Base-by-base conservation (phyloP, 2,888 invertebrate species). In the Electrophaes corylata region DNA sequence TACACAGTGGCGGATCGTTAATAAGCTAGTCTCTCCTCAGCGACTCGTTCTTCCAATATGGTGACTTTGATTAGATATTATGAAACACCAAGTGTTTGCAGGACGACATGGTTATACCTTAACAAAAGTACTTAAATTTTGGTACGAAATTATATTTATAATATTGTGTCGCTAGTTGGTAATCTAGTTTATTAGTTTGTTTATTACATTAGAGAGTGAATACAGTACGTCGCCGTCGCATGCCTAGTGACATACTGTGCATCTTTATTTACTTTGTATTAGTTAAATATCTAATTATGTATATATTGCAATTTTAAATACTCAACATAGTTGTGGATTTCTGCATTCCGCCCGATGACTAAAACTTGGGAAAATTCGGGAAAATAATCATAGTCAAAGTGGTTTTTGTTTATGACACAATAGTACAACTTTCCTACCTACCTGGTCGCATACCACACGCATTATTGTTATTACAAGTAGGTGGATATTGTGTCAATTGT, bases 281-380 rank as follows among this genome's bases (percentile, higher is more conserved):
- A 88, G 83, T 55, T 78, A 80, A 76, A 74, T 85, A 82, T 88
- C 81, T 89, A 89, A 86, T 86, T 90, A 87, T 90, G 88, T 91
- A 90, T 90, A 88, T 91, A 90, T 90, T 86, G 88, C 87, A 83
- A 78, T 74, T 87, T 80, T 83, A 84, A 88, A 90, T 89, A 91
- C 89, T 91, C 90, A 90, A 90, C 90, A 86, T 91, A 90, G 91
- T 92, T 92, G 91, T 91, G 92, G 92, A 91, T 91, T 88, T 91
- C 89, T 90, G 92, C 92, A 92, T 92, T 92, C 92, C 92, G 91
- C 91, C 91, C 91, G 90, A 90, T 86, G 92, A 91, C 91, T 90
- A 88, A 90, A 91, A 87, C 83, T 85, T 83, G 88, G 88, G 77
- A 86, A 86, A 83, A 79, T 84, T 82, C 40, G 49, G 49, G 49